Evolutionary conservation across 2,888 invertebrate genomes (phyloP), one percentile per base, ranked within the genome.

Genomic region (Helicoverpa assulta): DNA sequence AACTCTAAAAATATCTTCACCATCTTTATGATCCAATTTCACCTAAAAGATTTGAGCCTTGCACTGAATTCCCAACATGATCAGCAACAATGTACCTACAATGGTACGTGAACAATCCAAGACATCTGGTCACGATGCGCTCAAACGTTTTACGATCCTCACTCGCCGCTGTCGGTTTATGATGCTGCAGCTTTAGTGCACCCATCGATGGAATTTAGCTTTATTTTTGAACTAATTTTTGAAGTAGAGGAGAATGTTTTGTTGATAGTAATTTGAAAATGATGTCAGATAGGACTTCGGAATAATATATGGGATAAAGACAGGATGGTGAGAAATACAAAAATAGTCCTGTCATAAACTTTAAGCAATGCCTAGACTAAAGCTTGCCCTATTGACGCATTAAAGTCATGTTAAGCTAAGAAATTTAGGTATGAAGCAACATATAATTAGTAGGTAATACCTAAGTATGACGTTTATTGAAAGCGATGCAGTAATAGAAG

Each of bases 81-180:
- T 52, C 40, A 18, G 40, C 18, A 40, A 74, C 64, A 74, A 51
- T 67, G 52, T 70, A 40, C 29, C 8, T 54, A 10, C 18, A 7
- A 37, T 26, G 16, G 60, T 57, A 55, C 70, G 60, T 62, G 65
- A 58, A 76, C 67, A 67, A 67, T 71, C 53, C 37, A 43, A 67
- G 18, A 47, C 53, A 68, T 75, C 71, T 66, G 66, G 76, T 66
- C 67, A 80, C 63, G 66, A 74, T 74, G 66, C 53, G 66, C 61
- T 75, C 68, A 51, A 75, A 70, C 70, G 75, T 70, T 78, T 78
- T 78, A 78, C 75, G 79, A 70, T n/a, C 29, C 53, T 47, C 66
- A 59, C 56, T 66, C 50, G 19, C 51, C n/a, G 12, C 26, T 60
- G 55, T 51, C 63, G 51, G 51, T 64, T 64, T 67, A 64, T 33